phyloP scores from a whole-genome alignment of 2,888 invertebrate genomes.

The Drosophila mimica region DNA sequence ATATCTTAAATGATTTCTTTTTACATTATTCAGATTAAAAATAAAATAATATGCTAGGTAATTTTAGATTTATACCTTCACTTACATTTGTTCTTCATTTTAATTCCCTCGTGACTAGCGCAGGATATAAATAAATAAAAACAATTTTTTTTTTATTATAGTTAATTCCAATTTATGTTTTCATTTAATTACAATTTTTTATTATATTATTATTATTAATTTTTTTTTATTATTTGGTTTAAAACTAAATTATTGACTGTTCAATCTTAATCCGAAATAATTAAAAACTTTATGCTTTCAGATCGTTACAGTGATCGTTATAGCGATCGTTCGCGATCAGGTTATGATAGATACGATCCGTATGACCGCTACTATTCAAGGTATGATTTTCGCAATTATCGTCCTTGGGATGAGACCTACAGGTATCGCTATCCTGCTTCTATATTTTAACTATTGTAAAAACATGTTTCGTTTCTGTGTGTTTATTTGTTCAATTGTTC shows the following conservation, averaged over 20 bases:
- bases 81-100: too few species aligned
- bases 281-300: conserved; percentile 23
- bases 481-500: conserved; percentile 26
- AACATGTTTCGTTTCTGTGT: conserved; percentile 4
- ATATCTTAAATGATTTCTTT: background rate
- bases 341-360: conserved; percentile 79
- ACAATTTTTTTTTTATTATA: background rate
- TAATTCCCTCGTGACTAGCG: too few species aligned
- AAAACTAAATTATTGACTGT: background rate
- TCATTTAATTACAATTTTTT: background rate
- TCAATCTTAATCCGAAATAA: background rate
- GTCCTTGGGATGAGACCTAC: conserved; percentile 85
- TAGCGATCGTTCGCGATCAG: conserved; percentile 73
- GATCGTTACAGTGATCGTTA: conserved; percentile 71
- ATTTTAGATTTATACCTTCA: background rate
- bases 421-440: conserved; percentile 81
- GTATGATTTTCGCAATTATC: conserved; percentile 84
- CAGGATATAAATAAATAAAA: too few species aligned
- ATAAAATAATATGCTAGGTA: too few species aligned
- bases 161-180: fast-evolving
- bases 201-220: background rate
- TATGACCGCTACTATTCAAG: conserved; percentile 83
- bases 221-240: background rate
- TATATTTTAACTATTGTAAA: conserved; percentile 9
- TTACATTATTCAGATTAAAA: background rate